Base-by-base conservation (phyloP, 2,888 invertebrate species). In the Dasypolia templi region DNA sequence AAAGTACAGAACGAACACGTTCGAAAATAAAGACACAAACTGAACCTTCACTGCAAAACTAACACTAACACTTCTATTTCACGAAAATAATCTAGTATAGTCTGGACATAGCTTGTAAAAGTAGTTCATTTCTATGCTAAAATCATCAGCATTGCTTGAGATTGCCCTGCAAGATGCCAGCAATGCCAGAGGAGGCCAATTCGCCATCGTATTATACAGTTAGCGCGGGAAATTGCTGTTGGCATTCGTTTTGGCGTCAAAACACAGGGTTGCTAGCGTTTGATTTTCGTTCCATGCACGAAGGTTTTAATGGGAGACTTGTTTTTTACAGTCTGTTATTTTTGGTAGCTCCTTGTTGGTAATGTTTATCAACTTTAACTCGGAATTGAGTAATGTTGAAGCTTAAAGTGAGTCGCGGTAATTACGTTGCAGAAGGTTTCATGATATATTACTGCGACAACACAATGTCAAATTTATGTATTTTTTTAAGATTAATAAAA, bases 181-280 rank as follows among this genome's bases (percentile, higher is more conserved):
- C 62, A 67, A 73, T 66, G 55, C 63, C 39, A 68, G 77, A 68
- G 68, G 49, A 76, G 70, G 83, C 84, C 84, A 88, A 90, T 87
- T 84, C 75, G 75, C 72, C 63, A 12, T 84, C 79, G 77, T 87
- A 87, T 89, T 92, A 91, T 86, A 86, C 86, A 84, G 88, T 90
- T 90, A 87, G 85, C 84, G 82, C 81, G 84, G 85, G 84, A 90
- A 89, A 91, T 90, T 89, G 90, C 91, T 75, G 75, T 77, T 75
- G 86, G 85, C 83, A 81, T 86, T 89, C 91, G 85, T 90, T 91
- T 88, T 89, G 86, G 86, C 86, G 87, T 86, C 86, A 88, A 90
- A 91, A 89, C 80, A 85, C 79, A 87, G 81, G 86, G 84, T 77
- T 79, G 73, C 69, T 46, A 72, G 46, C 32, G 22, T 74, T 73